Percentiles rank a stretch among this genome's conserved stretches.
These are phyloP conservation scores for Helleia helle DNA, from an alignment of 2,888 invertebrate species.

Conservation along the genomic window DNA sequence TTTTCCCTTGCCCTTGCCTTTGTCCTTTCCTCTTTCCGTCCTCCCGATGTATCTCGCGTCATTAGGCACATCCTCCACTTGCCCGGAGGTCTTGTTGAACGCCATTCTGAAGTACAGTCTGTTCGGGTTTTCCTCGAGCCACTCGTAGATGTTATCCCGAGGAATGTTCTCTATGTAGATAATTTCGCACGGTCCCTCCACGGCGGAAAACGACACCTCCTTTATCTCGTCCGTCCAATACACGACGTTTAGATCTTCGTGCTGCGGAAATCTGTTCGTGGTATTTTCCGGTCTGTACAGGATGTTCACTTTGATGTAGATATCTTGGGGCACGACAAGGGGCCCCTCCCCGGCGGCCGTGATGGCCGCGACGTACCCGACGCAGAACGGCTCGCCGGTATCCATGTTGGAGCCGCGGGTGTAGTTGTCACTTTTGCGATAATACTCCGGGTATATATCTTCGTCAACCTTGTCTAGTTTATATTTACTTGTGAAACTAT, in stretches of 20 bases:
- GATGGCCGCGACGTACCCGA: conserved; percentile 80
- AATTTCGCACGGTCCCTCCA: conserved; percentile 81
- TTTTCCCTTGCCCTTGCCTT: conserved; percentile 80
- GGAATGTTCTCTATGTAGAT: conserved; percentile 76
- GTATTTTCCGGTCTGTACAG: conserved; percentile 86
- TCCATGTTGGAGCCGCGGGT: conserved; percentile 81
- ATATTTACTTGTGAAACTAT: conserved; percentile 29
- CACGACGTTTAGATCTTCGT: conserved; percentile 80
- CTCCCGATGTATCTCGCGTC: conserved; percentile 74
- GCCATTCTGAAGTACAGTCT: conserved; percentile 83
- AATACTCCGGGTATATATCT: conserved; percentile 85
- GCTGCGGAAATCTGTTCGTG: conserved; percentile 72
- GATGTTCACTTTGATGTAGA: conserved; percentile 78
- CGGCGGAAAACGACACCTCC: conserved; percentile 72
- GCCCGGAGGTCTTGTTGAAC: conserved; percentile 72
- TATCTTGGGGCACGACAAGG: conserved; percentile 70
- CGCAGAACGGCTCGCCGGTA: conserved; percentile 83
- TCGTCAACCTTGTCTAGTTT: conserved; percentile 77
- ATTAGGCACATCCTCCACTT: conserved; percentile 76
- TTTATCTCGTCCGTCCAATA: conserved; percentile 86
- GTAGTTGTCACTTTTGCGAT: conserved; percentile 81
- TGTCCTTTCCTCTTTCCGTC: conserved; percentile 76
- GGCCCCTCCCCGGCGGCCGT: conserved; percentile 66
- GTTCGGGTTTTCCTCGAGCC: conserved; percentile 77
- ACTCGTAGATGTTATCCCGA: conserved; percentile 64